These are phyloP conservation scores for Ochlodes sylvanus DNA, from an alignment of 2,888 invertebrate genomes.

Conservation along the genomic window DNA sequence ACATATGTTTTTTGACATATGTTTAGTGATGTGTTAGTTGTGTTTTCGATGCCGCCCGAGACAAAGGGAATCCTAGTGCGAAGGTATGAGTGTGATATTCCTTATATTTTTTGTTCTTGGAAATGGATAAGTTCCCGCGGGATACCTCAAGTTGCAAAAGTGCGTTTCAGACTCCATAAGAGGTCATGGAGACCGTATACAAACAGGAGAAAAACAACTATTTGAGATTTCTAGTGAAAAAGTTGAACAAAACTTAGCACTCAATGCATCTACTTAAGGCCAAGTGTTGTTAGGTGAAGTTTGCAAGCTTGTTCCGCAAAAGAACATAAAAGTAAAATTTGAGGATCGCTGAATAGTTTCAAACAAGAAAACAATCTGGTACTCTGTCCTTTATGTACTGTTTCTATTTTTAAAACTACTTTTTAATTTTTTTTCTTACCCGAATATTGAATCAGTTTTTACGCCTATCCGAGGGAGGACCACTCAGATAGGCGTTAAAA, in stretches of 20 bases:
- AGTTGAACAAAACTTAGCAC: constrained; percentile 24
- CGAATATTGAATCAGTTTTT: no score
- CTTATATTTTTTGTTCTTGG: no score
- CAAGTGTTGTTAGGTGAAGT: constrained; percentile 31
- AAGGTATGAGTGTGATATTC: no score
- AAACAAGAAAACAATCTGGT: constrained; percentile 23
- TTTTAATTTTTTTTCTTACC: no score
- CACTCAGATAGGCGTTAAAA: no score
- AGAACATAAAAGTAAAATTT: constrained; percentile 32
- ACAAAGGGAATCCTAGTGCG: no score
- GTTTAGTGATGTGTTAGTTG: no score
- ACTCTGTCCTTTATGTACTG: background rate
- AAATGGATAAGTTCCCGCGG: no score
- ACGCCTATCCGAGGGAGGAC: no score
- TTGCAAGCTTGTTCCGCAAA: constrained; percentile 21
- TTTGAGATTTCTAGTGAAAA: constrained; percentile 5
- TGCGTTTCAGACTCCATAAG: background rate
- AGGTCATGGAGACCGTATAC: background rate
- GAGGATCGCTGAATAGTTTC: constrained; percentile 19
- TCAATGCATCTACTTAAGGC: constrained; percentile 19
- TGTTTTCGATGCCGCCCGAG: no score
- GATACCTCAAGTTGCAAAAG: background rate
- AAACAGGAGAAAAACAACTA: constrained; percentile 5
- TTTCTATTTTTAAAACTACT: background rate
- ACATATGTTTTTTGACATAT: no score